Base-by-base conservation (phyloP, 2,797 vertebrate species). In the Argentina silus region DNA sequence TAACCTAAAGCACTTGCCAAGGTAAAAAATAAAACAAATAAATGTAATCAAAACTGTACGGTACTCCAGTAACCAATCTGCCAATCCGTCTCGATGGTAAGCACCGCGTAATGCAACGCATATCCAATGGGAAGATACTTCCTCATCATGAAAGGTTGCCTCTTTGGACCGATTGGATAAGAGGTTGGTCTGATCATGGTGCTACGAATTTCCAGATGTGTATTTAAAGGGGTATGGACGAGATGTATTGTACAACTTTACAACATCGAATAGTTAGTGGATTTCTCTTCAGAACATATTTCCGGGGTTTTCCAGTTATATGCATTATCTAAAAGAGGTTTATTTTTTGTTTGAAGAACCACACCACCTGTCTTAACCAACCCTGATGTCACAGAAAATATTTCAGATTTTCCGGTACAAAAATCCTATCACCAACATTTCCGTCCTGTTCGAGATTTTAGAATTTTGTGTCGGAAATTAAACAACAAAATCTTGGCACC, bases 101-200 rank as follows among this genome's bases (percentile, higher is more conserved):
- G n/a, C 62, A 23, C 15, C 11, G 17, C 44, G 3, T 19, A 36
- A 69, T 43, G 15, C 11, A 10, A 6, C 17, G 47, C 0, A 3
- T 62, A 64, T 8, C 86, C 84, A 87, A 83, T 87, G 57, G 68
- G 23, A 42, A 9, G 2, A 11, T 47, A 63, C 59, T 55, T 68
- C 63, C 45, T 27, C 6, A 36, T 59, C 73, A 73, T 71, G 62
- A 70, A 65, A 64, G 50, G 21, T 21, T 2, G 3, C 15, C 19
- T 23, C 53, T 61, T 21, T 3, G 19, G 4, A 57, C 14, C 81
- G 71, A 89, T 87, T 89, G 81, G 86, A 48, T 68, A 68, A 15
- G 53, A 7, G 61, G 3, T 15, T 72, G 75, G 78, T 85, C 83
- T 82, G 87, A 59, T 84, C 84, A 86, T 89, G 83, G 83, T 17